Conservation (phyloP, 2,888 invertebrate species). For the Zelleria hepariella region DNA sequence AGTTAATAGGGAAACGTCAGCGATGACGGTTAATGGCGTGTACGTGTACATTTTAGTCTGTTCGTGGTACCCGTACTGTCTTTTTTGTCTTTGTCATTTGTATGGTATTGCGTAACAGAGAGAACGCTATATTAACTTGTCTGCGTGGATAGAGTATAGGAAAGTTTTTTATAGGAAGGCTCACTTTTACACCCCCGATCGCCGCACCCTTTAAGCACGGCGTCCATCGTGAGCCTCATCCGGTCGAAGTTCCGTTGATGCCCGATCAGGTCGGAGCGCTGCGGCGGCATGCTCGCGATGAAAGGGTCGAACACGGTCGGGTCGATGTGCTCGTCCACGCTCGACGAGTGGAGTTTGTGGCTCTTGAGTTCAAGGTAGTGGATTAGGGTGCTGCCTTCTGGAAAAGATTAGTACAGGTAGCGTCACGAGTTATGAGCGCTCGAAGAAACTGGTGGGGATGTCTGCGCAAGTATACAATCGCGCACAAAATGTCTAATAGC, state of each 20-base stretch:
- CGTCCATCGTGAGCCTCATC: conserved; percentile 34
- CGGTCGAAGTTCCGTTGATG: conserved; percentile 37
- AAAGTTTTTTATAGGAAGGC: conserved; percentile 14
- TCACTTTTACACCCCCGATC: conserved; percentile 38
- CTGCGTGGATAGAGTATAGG: no score
- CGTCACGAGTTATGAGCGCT: no score
- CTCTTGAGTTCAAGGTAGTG: conserved; percentile 39
- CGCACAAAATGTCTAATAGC: no score
- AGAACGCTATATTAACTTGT: no score
- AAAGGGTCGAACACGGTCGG: conserved; percentile 30
- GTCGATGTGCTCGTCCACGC: conserved; percentile 24
- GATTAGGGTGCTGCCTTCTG: conserved; percentile 37
- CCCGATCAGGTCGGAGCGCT: conserved; percentile 24
- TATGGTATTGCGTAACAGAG: no score
- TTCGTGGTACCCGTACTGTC: no score
- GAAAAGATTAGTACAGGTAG: no score
- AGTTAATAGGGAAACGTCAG: no score
- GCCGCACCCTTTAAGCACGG: conserved; percentile 36
- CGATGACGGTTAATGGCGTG: no score
- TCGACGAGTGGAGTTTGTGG: conserved; percentile 20
- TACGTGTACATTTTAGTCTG: no score
- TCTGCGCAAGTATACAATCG: no score
- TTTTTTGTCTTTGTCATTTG: no score
- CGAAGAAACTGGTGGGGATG: conserved; percentile 4
- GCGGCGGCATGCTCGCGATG: conserved; percentile 31